Evolutionary conservation across 2,888 invertebrate genomes (phyloP).

Genomic region (Ametastegia equiseti): DNA sequence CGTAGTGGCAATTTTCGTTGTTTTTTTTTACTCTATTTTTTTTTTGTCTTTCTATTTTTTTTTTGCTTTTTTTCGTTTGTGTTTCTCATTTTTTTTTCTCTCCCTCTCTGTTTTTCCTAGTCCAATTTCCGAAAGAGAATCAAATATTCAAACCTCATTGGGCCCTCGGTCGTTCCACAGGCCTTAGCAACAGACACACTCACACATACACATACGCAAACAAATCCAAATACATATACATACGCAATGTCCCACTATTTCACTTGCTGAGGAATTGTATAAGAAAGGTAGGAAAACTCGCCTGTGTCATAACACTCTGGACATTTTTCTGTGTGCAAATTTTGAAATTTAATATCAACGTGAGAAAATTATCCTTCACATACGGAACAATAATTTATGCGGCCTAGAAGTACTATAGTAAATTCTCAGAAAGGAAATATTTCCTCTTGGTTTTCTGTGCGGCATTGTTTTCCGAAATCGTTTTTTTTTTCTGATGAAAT

Average conservation of each 20-base stretch:
- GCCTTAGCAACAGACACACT: background rate
- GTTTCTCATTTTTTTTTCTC: background rate
- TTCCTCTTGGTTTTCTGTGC: no score
- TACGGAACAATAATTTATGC: no score
- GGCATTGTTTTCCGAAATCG: no score
- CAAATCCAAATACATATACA: no score
- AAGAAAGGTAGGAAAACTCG: background rate
- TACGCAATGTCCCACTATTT: no score
- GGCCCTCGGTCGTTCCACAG: slow-evolving; percentile 13
- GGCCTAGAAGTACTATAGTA: no score
- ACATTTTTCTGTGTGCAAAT: background rate
- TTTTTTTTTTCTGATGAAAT: background rate
- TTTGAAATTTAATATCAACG: background rate
- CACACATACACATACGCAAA: no score
- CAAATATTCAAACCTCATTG: slow-evolving; percentile 43
- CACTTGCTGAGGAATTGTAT: background rate
- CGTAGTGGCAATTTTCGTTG: background rate
- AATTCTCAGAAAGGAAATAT: no score
- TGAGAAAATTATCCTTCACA: background rate
- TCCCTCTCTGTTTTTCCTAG: slow-evolving; percentile 24
- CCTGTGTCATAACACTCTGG: background rate
- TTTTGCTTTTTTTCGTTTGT: background rate
- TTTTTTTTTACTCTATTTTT: background rate
- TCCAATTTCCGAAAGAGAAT: slow-evolving; percentile 44
- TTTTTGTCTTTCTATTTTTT: background rate